Evolutionary conservation across 2,888 invertebrate species (phyloP).

Genomic region (Pegoplata infirma): DNA sequence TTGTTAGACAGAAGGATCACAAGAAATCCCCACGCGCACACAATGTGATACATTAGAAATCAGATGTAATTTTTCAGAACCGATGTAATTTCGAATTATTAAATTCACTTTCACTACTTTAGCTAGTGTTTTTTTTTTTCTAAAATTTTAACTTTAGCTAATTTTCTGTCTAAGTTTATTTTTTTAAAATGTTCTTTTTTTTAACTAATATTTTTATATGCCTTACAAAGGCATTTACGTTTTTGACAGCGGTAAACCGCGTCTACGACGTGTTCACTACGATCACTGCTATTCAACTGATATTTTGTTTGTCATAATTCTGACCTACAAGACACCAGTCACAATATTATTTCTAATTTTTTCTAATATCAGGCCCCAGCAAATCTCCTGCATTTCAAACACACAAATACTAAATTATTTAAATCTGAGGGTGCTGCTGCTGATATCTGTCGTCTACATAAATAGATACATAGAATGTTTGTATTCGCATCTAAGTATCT

Average conservation of each 20-base stretch:
- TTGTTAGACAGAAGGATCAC: constrained; percentile 5
- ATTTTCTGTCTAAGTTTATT: too few relatives aligned
- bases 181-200: neutral
- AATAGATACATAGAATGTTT: too few relatives aligned
- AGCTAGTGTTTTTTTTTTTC: too few relatives aligned
- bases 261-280: constrained; percentile 71
- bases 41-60: constrained; percentile 20
- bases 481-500: neutral
- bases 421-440: neutral
- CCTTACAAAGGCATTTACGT: constrained; percentile 40
- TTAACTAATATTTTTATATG: neutral
- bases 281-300: constrained; percentile 70
- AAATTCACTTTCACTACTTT: neutral
- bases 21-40: neutral
- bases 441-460: too few relatives aligned
- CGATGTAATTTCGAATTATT: neutral
- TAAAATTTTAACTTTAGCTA: neutral
- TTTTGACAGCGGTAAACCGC: constrained; percentile 64
- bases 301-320: constrained; percentile 53
- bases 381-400: constrained; percentile 18
- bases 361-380: too few relatives aligned
- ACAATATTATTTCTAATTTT: too few relatives aligned
- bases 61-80: neutral
- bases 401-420: constrained; percentile 13
- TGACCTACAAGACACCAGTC: constrained; percentile 10